These are phyloP conservation scores for Diadophis punctatus DNA, from an alignment of 2,113 vertebrate genomes.

Conservation along the genomic window DNA sequence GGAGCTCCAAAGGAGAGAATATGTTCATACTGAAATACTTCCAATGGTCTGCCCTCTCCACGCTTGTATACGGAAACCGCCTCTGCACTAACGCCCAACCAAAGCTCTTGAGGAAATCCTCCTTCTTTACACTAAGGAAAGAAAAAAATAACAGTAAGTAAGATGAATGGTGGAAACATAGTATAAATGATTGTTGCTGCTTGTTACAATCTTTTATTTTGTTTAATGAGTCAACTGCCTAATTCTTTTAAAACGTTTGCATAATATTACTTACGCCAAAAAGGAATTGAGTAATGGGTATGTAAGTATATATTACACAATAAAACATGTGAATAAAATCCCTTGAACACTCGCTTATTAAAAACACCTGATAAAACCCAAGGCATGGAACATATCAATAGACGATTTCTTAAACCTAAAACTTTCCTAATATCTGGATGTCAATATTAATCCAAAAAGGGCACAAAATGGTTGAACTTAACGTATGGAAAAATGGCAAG, in stretches of 20 bases:
- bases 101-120: slow-evolving; percentile 86
- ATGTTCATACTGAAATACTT: slow-evolving; percentile 91
- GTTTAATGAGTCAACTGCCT: background rate
- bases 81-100: slow-evolving; percentile 89
- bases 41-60: slow-evolving; percentile 86
- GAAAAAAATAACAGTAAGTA: slow-evolving; percentile 22
- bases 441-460: background rate
- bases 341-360: background rate
- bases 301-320: background rate
- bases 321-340: background rate
- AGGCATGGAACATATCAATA: background rate
- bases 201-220: too few species aligned
- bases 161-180: background rate
- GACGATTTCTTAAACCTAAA: background rate
- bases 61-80: slow-evolving; percentile 94
- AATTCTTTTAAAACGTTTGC: background rate
- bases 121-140: slow-evolving; percentile 80
- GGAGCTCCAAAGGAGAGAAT: slow-evolving; percentile 96
- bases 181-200: background rate
- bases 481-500: background rate
- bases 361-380: background rate
- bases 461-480: background rate
- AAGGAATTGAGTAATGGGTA: background rate
- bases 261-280: background rate
- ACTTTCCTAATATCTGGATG: background rate